Percentiles rank a stretch among this genome's conserved stretches.
These are phyloP conservation scores for Coremacera marginata DNA, from an alignment of 2,888 invertebrate species.

Conservation along the genomic window DNA sequence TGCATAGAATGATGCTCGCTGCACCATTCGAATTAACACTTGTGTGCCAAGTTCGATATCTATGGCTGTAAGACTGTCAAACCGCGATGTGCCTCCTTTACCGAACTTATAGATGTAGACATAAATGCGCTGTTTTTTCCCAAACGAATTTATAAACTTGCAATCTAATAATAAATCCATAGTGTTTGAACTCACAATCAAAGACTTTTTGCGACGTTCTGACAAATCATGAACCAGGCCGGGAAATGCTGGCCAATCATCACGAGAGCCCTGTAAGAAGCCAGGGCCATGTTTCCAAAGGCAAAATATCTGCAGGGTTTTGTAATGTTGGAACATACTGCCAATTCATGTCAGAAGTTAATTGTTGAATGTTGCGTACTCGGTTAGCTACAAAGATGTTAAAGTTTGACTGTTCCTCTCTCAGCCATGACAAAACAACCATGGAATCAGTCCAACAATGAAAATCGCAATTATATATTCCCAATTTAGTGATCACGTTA, in stretches of 20 bases:
- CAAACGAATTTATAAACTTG: too few relatives aligned
- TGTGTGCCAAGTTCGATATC: slow-evolving; percentile 26
- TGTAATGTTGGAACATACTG: slow-evolving; percentile 33
- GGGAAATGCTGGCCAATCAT: neutral
- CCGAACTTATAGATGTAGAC: neutral
- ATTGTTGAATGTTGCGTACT: slow-evolving; percentile 37
- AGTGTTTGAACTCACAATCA: neutral
- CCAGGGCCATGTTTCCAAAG: neutral
- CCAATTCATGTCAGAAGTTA: neutral
- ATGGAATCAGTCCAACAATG: slow-evolving; percentile 40
- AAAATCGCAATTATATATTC: neutral
- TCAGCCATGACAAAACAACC: slow-evolving; percentile 40
- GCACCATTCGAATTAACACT: slow-evolving; percentile 33
- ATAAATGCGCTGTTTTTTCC: neutral
- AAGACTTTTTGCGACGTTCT: neutral
- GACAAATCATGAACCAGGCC: too few relatives aligned
- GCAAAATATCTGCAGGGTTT: slow-evolving; percentile 20
- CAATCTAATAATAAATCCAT: neutral
- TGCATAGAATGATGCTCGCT: slow-evolving; percentile 6
- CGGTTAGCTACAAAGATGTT: slow-evolving; percentile 38
- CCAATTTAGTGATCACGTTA: neutral
- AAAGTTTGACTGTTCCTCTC: too few relatives aligned
- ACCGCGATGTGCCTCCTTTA: neutral
- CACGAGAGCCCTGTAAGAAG: neutral
- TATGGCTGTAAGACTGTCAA: neutral